Evolutionary conservation across 2,113 vertebrate genomes (phyloP).

Genomic region (Bucco capensis): DNA sequence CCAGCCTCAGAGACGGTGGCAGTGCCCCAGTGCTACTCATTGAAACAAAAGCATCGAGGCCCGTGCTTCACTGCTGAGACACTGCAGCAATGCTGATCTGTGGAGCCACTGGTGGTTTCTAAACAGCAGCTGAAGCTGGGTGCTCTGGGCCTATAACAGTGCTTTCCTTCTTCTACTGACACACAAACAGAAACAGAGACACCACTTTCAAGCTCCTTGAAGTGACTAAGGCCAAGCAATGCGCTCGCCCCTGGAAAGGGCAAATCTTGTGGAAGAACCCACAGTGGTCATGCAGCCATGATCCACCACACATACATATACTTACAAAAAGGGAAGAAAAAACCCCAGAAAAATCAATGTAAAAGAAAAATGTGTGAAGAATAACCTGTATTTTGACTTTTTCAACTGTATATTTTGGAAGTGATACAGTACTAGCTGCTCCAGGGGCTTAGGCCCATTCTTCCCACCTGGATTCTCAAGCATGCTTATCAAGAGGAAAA

Average conservation of each 20-base stretch:
- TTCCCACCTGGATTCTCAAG: not conserved
- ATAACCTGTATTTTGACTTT: not conserved
- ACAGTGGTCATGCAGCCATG: rapidly evolving
- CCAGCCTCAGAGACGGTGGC: rapidly evolving
- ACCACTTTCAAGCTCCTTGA: not conserved
- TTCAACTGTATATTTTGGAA: not conserved
- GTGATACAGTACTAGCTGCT: not conserved
- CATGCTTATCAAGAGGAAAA: not conserved
- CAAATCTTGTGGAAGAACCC: not conserved
- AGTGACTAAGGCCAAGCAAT: not conserved
- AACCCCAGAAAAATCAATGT: not conserved
- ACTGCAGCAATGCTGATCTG: not conserved
- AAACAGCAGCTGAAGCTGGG: not conserved
- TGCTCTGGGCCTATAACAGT: not conserved
- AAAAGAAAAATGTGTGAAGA: not conserved
- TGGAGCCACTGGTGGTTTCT: not conserved
- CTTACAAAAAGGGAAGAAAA: not conserved
- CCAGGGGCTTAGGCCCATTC: not conserved
- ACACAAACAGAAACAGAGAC: not conserved
- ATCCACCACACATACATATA: not conserved
- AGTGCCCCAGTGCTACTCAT: not conserved
- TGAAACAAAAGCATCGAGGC: not conserved
- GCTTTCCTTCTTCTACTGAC: not conserved
- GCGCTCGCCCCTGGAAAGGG: not conserved
- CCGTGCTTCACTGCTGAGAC: not conserved